These are phyloP conservation scores for Canis aureus DNA, from an alignment of 2,113 vertebrate species.

Conservation along the genomic window DNA sequence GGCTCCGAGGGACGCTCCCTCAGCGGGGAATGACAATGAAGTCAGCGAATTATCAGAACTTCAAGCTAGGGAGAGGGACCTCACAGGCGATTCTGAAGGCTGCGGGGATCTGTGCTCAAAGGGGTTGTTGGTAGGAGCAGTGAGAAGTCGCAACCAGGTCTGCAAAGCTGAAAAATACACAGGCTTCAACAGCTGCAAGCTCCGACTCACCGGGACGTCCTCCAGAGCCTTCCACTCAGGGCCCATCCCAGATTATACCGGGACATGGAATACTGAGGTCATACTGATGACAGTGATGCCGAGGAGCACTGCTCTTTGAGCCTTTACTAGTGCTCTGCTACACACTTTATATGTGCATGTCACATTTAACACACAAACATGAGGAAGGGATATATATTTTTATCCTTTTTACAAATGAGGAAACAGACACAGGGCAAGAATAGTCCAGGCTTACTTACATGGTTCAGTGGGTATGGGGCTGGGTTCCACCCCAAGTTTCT, in stretches of 20 bases:
- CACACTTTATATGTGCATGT: background rate
- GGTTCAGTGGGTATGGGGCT: background rate
- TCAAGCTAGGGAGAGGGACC: background rate
- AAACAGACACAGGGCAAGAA: background rate
- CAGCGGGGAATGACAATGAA: slow-evolving; percentile 61
- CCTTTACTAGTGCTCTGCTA: background rate
- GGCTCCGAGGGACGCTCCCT: background rate
- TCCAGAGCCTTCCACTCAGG: background rate
- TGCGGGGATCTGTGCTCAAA: background rate
- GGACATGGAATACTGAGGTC: too few relatives aligned
- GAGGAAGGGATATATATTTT: background rate
- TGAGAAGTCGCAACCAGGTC: background rate
- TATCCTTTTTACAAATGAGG: background rate
- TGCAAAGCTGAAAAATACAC: background rate
- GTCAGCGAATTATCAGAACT: background rate
- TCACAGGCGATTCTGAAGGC: slow-evolving; percentile 18
- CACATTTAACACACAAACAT: too few relatives aligned
- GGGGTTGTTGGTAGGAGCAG: accelerated
- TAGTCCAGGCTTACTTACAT: background rate
- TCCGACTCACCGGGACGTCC: background rate
- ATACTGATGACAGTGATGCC: background rate
- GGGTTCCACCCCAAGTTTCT: background rate
- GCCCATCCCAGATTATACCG: too few relatives aligned
- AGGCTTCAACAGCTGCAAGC: background rate
- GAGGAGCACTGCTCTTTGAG: background rate